These are phyloP conservation scores for Furcifer pardalis DNA, from an alignment of 2,797 vertebrate species.

Conservation along the genomic window DNA sequence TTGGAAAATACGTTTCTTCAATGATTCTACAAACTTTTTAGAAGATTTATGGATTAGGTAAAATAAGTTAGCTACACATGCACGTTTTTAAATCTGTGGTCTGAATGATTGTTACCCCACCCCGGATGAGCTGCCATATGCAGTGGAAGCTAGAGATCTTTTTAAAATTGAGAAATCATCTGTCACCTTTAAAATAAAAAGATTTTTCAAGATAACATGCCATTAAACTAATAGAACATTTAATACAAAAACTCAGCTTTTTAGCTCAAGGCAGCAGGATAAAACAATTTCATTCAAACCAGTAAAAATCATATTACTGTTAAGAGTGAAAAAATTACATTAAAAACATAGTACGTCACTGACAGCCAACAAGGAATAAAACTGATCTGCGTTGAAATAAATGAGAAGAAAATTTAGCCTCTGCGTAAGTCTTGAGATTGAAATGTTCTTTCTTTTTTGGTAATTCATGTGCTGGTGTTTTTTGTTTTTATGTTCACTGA, in stretches of 20 bases:
- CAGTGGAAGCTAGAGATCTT: neutral
- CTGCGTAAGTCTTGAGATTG: neutral
- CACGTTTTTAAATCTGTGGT: neutral
- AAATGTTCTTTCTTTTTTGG: neutral
- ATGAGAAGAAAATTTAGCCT: constrained; percentile 3
- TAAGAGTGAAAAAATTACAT: neutral
- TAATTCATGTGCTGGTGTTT: constrained; percentile 14
- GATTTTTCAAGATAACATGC: neutral
- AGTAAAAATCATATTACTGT: neutral
- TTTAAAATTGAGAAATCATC: neutral
- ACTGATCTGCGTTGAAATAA: neutral
- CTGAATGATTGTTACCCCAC: neutral
- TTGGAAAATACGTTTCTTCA: neutral
- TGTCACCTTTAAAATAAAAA: neutral
- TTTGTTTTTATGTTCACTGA: constrained; percentile 45
- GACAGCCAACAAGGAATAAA: neutral
- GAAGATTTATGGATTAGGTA: neutral
- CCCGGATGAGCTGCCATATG: too few species aligned
- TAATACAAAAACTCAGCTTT: neutral
- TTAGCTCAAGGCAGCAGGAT: neutral
- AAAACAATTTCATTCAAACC: neutral
- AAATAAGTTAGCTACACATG: neutral
- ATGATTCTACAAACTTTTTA: too few species aligned
- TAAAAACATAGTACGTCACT: neutral
- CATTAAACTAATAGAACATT: neutral